phyloP scores from a whole-genome alignment of 2,888 invertebrate genomes.

The Axea sp. region DNA sequence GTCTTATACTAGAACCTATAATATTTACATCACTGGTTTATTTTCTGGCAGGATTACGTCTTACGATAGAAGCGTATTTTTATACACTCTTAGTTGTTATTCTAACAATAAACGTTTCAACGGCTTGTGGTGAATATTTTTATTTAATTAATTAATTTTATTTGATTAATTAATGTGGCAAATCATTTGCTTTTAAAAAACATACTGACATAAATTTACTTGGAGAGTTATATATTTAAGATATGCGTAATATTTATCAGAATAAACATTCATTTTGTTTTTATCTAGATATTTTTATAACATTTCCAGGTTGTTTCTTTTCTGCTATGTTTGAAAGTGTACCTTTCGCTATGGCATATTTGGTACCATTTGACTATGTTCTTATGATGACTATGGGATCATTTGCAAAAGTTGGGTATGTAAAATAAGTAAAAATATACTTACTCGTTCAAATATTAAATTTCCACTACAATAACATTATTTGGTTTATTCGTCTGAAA shows the following conservation, averaged over 20 bases:
- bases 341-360: constrained; percentile 89
- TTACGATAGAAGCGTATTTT: constrained; percentile 84
- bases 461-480: too few species aligned
- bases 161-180: too few species aligned
- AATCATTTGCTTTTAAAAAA: too few species aligned
- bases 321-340: constrained; percentile 91
- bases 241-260: too few species aligned
- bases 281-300: too few species aligned
- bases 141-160: constrained; percentile 7
- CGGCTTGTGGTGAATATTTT: constrained; percentile 84
- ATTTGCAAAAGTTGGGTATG: constrained; percentile 89
- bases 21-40: constrained; percentile 91
- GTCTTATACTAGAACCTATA: constrained; percentile 89
- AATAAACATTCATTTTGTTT: too few species aligned
- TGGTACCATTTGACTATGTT: constrained; percentile 92
- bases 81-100: constrained; percentile 86
- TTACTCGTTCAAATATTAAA: too few species aligned
- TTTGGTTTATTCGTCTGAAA: too few species aligned
- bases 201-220: too few species aligned
- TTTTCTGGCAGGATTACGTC: constrained; percentile 90
- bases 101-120: constrained; percentile 91
- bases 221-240: too few species aligned
- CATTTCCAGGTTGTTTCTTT: constrained; percentile 87
- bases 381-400: constrained; percentile 93
- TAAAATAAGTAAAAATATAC: too few species aligned